A percentile compares a stretch with the other conserved stretches of the same genome.
Conservation (phyloP, 1,140 invertebrate genomes). For the Lepeophtheirus salmonis region DNA sequence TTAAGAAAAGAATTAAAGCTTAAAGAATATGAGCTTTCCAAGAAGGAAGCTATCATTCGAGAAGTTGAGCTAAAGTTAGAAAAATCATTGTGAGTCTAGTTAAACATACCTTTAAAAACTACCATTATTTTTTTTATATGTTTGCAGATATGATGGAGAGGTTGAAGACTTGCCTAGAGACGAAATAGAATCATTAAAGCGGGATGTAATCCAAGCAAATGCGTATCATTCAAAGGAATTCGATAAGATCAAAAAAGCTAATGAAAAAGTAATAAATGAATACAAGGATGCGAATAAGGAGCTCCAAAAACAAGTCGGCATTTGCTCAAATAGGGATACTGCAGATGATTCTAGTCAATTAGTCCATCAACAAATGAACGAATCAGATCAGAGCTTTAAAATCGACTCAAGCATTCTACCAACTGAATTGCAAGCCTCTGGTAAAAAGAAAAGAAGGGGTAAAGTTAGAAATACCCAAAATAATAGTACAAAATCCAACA, state of each 20-base stretch:
- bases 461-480: too few relatives aligned
- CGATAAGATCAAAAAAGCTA: background rate
- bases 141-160: background rate
- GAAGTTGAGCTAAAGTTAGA: background rate
- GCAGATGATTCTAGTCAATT: too few relatives aligned
- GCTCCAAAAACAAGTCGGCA: background rate
- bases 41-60: background rate
- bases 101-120: background rate
- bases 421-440: too few relatives aligned
- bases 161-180: background rate
- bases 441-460: too few relatives aligned
- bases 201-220: background rate
- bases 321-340: too few relatives aligned
- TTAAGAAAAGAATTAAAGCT: background rate
- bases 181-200: background rate
- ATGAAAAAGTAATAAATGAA: background rate
- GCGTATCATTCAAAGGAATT: background rate
- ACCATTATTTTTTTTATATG: background rate
- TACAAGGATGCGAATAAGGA: background rate
- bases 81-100: background rate
- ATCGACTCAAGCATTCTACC: too few relatives aligned
- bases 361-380: too few relatives aligned
- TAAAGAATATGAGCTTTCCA: background rate
- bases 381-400: too few relatives aligned
- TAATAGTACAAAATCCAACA: too few relatives aligned